These are phyloP conservation scores for Cyaniris semiargus DNA, from an alignment of 2,888 invertebrate species.

Conservation along the genomic window DNA sequence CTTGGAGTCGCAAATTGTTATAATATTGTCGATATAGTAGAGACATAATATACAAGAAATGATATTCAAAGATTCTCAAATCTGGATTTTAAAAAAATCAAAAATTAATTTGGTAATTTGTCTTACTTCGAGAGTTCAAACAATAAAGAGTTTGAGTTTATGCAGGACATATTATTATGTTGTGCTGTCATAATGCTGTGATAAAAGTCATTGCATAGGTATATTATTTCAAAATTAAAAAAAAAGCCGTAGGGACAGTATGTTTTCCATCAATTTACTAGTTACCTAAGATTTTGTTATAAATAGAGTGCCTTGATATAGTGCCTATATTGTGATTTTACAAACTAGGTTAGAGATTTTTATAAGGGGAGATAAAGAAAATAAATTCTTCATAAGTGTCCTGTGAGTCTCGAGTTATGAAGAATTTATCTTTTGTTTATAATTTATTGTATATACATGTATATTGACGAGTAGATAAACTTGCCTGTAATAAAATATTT, in stretches of 20 bases:
- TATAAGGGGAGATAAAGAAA: background rate
- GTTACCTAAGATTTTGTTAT: background rate
- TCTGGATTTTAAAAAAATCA: no score
- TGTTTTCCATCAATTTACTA: background rate
- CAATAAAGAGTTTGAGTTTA: no score
- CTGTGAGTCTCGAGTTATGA: background rate
- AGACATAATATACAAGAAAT: no score
- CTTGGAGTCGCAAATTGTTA: no score
- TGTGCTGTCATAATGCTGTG: no score
- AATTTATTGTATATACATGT: background rate
- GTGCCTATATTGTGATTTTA: slow-evolving; percentile 12
- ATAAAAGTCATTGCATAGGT: background rate
- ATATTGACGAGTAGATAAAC: background rate
- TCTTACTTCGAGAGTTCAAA: no score
- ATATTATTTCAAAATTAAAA: no score
- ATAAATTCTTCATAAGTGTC: slow-evolving; percentile 1
- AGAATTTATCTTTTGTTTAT: background rate
- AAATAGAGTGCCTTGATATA: background rate
- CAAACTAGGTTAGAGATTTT: background rate
- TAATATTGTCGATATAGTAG: no score
- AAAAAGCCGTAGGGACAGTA: no score
- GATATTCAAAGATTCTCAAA: no score
- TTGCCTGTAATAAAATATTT: slow-evolving; percentile 4
- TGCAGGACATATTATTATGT: no score
- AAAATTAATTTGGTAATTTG: no score